Percentiles rank a stretch among this genome's conserved stretches.
phyloP scores from a whole-genome alignment of 2,888 invertebrate species.

The Rhaphigaster nebulosa region DNA sequence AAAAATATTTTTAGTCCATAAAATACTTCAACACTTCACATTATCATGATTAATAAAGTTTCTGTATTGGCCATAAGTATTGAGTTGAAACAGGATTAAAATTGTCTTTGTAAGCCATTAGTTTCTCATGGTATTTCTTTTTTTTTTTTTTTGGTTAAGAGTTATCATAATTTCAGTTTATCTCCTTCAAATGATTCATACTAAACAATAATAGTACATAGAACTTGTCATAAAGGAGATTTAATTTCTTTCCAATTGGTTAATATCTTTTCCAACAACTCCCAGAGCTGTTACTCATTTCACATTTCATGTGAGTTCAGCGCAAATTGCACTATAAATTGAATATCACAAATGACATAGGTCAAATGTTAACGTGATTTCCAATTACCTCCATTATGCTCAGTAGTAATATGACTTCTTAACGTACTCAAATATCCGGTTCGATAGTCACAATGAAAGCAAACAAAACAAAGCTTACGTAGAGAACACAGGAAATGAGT shows the following conservation, averaged over 20 bases:
- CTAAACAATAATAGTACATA: neutral
- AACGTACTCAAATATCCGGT: conserved; percentile 3
- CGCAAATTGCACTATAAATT: conserved; percentile 1
- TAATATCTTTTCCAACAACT: conserved; percentile 26
- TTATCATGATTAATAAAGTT: neutral
- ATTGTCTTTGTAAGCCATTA: neutral
- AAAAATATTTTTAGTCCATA: neutral
- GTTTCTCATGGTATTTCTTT: neutral
- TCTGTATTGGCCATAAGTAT: neutral
- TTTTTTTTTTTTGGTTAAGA: neutral
- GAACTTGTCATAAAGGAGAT: neutral
- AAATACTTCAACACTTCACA: neutral
- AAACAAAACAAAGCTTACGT: conserved; percentile 18
- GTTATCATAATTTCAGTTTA: neutral
- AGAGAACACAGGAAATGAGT: conserved; percentile 21
- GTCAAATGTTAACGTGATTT: conserved; percentile 30
- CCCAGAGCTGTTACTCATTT: conserved; percentile 3
- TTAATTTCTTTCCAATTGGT: neutral
- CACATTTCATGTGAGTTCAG: conserved; percentile 23
- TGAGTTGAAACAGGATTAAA: neutral
- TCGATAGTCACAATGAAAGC: conserved; percentile 47
- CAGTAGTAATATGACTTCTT: conserved; percentile 17
- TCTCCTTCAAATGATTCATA: neutral
- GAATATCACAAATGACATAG: conserved; percentile 5
- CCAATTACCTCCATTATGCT: conserved; percentile 41